phyloP scores from a whole-genome alignment of 2,888 invertebrate species.

The Melipona bicolor region DNA sequence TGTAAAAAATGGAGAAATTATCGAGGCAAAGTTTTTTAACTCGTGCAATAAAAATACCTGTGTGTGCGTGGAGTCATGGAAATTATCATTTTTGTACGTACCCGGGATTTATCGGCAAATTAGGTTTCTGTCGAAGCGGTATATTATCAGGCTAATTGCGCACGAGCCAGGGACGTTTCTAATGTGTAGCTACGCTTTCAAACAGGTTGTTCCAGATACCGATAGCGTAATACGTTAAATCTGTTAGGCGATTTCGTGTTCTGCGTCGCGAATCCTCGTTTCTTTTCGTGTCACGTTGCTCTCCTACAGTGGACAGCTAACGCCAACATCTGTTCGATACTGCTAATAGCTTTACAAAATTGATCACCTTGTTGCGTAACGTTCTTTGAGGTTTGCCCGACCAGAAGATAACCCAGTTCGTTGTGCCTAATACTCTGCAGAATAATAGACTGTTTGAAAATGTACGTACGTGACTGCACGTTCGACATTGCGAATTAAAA shows the following conservation, averaged over 20 bases:
- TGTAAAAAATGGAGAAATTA: not conserved
- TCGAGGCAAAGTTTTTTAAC: not conserved
- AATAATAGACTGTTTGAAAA: not conserved
- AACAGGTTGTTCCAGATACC: constrained; percentile 55
- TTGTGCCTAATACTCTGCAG: not conserved
- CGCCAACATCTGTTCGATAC: constrained; percentile 8
- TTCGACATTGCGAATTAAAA: too few species aligned
- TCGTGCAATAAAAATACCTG: constrained; percentile 10
- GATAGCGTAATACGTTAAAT: constrained; percentile 65
- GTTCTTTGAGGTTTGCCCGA: constrained; percentile 1
- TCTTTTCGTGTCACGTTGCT: constrained; percentile 21
- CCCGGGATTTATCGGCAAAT: constrained; percentile 2
- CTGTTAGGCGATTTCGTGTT: constrained; percentile 65
- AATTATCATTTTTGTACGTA: constrained; percentile 4
- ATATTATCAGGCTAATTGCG: constrained; percentile 72
- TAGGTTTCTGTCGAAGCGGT: constrained; percentile 28
- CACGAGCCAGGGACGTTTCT: constrained; percentile 63
- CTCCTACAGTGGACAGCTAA: not conserved
- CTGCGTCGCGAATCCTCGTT: constrained; percentile 35
- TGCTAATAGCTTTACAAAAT: constrained; percentile 46
- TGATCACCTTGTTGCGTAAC: constrained; percentile 46
- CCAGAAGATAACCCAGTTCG: not conserved
- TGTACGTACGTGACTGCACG: not conserved
- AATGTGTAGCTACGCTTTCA: constrained; percentile 52
- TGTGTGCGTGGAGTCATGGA: not conserved